These are phyloP conservation scores for Dione vanillae DNA, from an alignment of 2,888 invertebrate species.

Conservation along the genomic window DNA sequence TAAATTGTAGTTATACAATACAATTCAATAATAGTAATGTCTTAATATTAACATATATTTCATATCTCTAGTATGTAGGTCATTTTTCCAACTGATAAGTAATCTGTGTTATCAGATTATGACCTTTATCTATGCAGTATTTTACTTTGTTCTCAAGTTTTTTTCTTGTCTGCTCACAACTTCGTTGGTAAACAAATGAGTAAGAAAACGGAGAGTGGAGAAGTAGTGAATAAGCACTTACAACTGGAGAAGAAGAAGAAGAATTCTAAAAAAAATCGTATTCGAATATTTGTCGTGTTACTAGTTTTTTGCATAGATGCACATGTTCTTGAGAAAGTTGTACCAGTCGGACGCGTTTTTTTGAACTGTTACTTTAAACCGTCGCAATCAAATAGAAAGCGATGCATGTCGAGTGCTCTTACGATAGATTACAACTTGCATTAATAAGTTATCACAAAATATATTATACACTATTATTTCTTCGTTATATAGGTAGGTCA, in stretches of 20 bases:
- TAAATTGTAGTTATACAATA: no score
- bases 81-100: not conserved
- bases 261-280: no score
- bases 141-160: no score
- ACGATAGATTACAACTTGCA: conserved; percentile 6
- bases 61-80: conserved; percentile 4
- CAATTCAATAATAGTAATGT: no score
- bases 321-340: conserved; percentile 12
- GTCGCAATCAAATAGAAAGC: conserved; percentile 23
- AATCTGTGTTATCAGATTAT: not conserved
- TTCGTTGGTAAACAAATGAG: no score
- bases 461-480: no score
- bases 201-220: no score
- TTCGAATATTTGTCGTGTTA: no score
- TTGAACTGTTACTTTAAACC: conserved; percentile 10
- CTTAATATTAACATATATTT: not conserved
- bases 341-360: conserved; percentile 19
- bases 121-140: not conserved
- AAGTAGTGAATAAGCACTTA: no score
- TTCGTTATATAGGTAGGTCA: no score
- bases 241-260: no score
- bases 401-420: not conserved
- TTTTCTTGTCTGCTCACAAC: no score
- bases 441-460: not conserved
- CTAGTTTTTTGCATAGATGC: conserved; percentile 19